phyloP scores from a whole-genome alignment of 2,888 invertebrate species.

The Mythimna loreyi region DNA sequence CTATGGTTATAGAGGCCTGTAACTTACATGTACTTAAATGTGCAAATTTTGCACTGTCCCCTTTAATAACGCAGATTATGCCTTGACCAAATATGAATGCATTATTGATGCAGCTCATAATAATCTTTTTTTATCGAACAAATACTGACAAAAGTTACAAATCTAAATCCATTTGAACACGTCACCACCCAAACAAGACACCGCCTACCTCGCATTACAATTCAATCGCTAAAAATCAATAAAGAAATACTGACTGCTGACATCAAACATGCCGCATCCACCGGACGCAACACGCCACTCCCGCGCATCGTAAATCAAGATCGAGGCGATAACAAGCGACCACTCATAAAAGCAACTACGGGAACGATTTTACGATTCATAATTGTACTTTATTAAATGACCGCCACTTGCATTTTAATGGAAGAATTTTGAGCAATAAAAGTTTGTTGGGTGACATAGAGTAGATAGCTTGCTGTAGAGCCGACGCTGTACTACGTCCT shows the following conservation, averaged over 20 bases:
- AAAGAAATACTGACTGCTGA: constrained; percentile 48
- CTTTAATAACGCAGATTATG: too few relatives aligned
- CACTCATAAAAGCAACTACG: constrained; percentile 87
- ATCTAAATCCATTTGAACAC: constrained; percentile 5
- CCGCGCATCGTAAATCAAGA: constrained; percentile 86
- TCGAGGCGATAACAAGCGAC: constrained; percentile 87
- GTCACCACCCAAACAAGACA: constrained; percentile 34
- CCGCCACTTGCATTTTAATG: constrained; percentile 86
- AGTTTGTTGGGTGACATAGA: constrained; percentile 62
- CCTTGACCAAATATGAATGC: too few relatives aligned
- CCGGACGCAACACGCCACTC: constrained; percentile 62
- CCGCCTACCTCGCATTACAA: constrained; percentile 41
- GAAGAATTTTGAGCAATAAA: constrained; percentile 76
- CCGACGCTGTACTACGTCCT: not conserved
- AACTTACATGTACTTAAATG: too few relatives aligned
- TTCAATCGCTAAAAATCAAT: constrained; percentile 59
- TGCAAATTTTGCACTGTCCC: too few relatives aligned
- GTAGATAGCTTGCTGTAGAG: constrained; percentile 30
- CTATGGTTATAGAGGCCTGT: too few relatives aligned
- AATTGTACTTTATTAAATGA: constrained; percentile 90
- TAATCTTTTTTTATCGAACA: not conserved
- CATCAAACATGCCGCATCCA: constrained; percentile 69
- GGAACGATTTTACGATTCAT: constrained; percentile 90
- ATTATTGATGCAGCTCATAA: too few relatives aligned
- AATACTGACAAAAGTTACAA: not conserved